Conservation (phyloP, 2,113 vertebrate species). For the Nyctibius bracteatus region DNA sequence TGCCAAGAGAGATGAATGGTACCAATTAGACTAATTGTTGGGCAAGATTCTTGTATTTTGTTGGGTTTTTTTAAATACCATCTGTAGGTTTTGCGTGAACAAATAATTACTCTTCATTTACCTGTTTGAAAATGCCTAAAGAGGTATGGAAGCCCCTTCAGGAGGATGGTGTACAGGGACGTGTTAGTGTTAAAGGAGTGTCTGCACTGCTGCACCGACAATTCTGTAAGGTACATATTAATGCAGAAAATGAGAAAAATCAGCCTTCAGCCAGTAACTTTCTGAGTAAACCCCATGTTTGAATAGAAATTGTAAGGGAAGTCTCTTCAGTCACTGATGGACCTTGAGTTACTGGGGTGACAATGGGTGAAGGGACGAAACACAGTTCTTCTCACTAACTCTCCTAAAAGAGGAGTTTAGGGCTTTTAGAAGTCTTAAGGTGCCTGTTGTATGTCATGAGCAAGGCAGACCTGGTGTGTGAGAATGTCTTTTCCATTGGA, state of each 20-base stretch:
- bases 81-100: background rate
- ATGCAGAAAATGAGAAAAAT: background rate
- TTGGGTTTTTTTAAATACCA: background rate
- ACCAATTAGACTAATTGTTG: background rate
- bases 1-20: background rate
- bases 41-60: background rate
- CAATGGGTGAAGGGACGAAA: background rate
- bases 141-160: background rate
- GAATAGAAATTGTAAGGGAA: background rate
- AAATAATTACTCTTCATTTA: background rate
- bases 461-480: background rate
- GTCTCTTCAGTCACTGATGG: background rate
- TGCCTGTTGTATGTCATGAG: background rate
- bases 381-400: background rate
- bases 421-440: background rate
- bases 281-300: background rate
- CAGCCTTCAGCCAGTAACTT: background rate
- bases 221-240: background rate
- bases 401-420: background rate
- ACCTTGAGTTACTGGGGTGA: background rate
- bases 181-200: background rate
- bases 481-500: background rate
- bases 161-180: fast-evolving
- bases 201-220: fast-evolving
- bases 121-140: background rate